phyloP scores from a whole-genome alignment of 2,113 vertebrate genomes.

The Ammodytes dubius region DNA sequence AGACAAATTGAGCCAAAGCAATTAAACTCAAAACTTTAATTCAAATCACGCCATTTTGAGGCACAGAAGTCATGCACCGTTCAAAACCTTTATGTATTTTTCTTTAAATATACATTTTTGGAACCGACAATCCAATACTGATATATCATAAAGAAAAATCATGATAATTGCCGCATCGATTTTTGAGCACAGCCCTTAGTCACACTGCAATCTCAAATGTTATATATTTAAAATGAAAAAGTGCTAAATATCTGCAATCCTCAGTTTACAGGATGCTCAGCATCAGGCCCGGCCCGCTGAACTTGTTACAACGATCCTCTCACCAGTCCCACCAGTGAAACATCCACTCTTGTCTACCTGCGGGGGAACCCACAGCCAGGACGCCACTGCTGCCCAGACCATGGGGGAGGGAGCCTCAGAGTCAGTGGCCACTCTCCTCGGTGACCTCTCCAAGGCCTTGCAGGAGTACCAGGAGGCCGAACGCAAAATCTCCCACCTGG shows the following conservation, averaged over 20 bases:
- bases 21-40: too few relatives aligned
- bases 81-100: too few relatives aligned
- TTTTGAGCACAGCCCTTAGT: not conserved
- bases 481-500: conserved; percentile 88
- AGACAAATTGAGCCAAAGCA: too few relatives aligned
- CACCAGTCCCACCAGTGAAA: conserved; percentile 65
- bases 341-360: conserved; percentile 40
- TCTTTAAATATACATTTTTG: too few relatives aligned
- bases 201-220: not conserved
- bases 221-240: not conserved
- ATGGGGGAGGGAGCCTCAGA: conserved; percentile 75
- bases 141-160: too few relatives aligned
- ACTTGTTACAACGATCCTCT: conserved; percentile 73
- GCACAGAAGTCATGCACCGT: too few relatives aligned
- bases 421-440: conserved; percentile 83
- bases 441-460: conserved; percentile 91
- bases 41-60: too few relatives aligned
- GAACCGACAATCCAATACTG: too few relatives aligned
- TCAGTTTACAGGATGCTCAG: conserved; percentile 69
- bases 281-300: conserved; percentile 69
- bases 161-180: too few relatives aligned
- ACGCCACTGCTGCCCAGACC: conserved; percentile 38
- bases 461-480: conserved; percentile 93
- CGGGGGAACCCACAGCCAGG: conserved; percentile 47
- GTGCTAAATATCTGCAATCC: not conserved